Base-by-base conservation (phyloP, 2,888 invertebrate species). In the Melinaea menophilus region DNA sequence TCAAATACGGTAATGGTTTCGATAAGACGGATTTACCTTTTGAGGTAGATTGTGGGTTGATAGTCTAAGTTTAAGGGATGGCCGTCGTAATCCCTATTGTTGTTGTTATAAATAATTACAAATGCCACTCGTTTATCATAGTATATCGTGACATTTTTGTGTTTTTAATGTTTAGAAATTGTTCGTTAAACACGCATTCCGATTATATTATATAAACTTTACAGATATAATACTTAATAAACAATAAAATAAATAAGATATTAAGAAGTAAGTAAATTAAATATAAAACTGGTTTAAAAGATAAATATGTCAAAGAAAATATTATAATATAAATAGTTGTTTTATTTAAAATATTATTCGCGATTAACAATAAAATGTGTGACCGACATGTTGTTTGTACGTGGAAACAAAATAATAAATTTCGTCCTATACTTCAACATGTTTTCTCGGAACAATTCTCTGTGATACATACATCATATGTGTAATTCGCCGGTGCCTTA, bases 381-480 rank as follows among this genome's bases (percentile, higher is more conserved):
- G 37, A 37, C 4, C 7, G 37, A 37, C 4, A 37, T 37, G 7
- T 37, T 37, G 37, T 37, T 2, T 37, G 37, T 7, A 37, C 7
- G 11, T 41, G 11, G 7, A 41, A 41, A 2, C 41, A 5, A 5
- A 41, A 9, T 9, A 9, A 41, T 9, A 3, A 5, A 41, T 9
- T 9, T 41, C 7, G 1, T 41, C 7, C 7, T 41, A 41, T 41
- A 76, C 76, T 77, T 81, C 82, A 81, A 79, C 82, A 80, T 77
- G 71, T 70, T 70, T 69, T 70, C 80, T 82, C 82, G 81, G 81
- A 84, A 85, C 85, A 80, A 80, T 77, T 80, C 83, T 85, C 84
- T 73, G 68, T 69, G 81, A 81, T 84, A 79, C 85, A 85, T 85
- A 85, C 83, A 83, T 86, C 84, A 77, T 41, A 41, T 41, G 2